Evolutionary conservation across 2,113 vertebrate species (phyloP).

Genomic region (Campylomormyrus numenius): DNA sequence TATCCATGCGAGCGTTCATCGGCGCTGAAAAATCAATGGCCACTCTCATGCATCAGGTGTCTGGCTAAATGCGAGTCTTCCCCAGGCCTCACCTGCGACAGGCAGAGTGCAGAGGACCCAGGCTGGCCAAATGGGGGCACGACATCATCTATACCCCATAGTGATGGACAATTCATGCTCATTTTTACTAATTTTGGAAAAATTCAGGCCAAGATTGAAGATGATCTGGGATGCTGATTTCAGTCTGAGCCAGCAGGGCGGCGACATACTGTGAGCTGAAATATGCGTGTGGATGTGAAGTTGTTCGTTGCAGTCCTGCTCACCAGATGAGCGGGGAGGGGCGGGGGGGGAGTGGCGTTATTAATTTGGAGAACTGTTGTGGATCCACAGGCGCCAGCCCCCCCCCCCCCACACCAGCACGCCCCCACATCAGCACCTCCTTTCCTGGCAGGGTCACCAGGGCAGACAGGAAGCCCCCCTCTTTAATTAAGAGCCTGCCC

Average conservation of each 20-base stretch:
- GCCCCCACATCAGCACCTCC: not conserved
- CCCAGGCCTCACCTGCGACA: not conserved
- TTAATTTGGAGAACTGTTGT: not conserved
- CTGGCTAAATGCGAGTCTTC: not conserved
- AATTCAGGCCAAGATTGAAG: not conserved
- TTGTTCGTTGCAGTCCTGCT: not conserved
- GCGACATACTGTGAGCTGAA: not conserved
- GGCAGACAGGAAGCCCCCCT: not conserved
- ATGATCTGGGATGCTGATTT: not conserved
- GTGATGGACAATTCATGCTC: not conserved
- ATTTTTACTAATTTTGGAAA: not conserved
- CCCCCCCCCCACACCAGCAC: not conserved
- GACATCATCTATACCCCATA: not conserved
- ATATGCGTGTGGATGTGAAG: not conserved
- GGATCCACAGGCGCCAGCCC: not conserved
- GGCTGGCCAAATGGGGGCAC: not conserved
- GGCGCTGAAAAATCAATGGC: constrained; percentile 51
- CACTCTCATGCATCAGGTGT: constrained; percentile 29
- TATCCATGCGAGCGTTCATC: constrained; percentile 60
- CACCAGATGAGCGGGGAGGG: not conserved
- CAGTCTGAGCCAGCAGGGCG: not conserved
- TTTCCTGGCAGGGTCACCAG: not conserved
- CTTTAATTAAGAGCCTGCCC: constrained; percentile 24
- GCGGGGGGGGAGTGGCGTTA: not conserved
- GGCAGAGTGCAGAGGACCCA: too few relatives aligned